Conservation (phyloP, 1,140 invertebrate genomes). For the Hyles vespertilio region DNA sequence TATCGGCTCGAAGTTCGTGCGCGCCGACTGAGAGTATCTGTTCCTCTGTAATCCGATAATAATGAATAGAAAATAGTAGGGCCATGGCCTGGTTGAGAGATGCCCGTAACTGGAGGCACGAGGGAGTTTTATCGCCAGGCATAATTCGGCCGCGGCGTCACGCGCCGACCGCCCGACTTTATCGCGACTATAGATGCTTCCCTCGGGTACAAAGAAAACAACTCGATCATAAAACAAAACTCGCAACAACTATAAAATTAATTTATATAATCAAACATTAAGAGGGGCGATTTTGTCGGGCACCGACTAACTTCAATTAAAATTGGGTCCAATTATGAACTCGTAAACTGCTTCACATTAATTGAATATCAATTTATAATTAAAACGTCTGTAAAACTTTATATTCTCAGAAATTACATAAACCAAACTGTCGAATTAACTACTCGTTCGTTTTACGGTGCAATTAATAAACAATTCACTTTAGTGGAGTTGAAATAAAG, state of each 20-base stretch:
- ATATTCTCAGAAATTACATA: slow-evolving; percentile 23
- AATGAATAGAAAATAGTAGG: slow-evolving; percentile 69
- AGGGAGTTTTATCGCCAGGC: slow-evolving; percentile 56
- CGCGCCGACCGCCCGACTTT: slow-evolving; percentile 51
- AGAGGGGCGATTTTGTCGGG: slow-evolving; percentile 1
- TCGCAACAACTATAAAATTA: slow-evolving; percentile 12
- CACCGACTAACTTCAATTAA: neutral
- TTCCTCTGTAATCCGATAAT: slow-evolving; percentile 64
- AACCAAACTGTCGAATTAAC: slow-evolving; percentile 22
- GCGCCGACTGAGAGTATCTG: slow-evolving; percentile 45
- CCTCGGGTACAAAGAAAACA: slow-evolving; percentile 45
- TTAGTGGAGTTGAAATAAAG: slow-evolving; percentile 31
- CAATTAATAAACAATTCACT: slow-evolving; percentile 41
- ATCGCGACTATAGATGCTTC: slow-evolving; percentile 48
- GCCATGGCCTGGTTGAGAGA: slow-evolving; percentile 53
- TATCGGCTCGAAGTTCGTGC: slow-evolving; percentile 61
- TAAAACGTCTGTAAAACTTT: slow-evolving; percentile 14
- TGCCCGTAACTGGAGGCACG: slow-evolving; percentile 50
- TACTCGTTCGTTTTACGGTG: slow-evolving; percentile 25
- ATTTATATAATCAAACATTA: slow-evolving; percentile 1
- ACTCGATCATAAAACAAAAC: slow-evolving; percentile 15
- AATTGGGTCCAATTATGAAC: slow-evolving; percentile 7
- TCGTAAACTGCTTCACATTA: slow-evolving; percentile 5
- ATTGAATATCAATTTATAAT: slow-evolving; percentile 10
- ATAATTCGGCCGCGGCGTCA: slow-evolving; percentile 61